Percentiles rank a stretch among this genome's conserved stretches.
phyloP scores from a whole-genome alignment of 2,113 vertebrate species.

The Murina feae region DNA sequence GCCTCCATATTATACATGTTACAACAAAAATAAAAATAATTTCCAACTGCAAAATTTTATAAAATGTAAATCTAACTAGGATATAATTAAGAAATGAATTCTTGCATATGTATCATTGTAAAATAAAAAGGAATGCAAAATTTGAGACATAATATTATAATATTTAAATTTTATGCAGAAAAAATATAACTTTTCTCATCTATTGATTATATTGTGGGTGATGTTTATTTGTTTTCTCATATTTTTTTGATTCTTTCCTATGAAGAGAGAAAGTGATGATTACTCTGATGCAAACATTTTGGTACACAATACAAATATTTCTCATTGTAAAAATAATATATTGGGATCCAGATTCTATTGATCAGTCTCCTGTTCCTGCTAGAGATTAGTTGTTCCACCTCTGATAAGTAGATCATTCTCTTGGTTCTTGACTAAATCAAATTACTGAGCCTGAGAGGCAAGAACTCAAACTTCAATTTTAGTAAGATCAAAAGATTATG shows the following conservation, averaged over 20 bases:
- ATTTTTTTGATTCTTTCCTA: neutral
- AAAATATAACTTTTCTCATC: neutral
- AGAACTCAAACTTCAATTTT: neutral
- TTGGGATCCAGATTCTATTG: neutral
- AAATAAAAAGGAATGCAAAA: neutral
- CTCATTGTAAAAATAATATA: neutral
- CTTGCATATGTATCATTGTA: neutral
- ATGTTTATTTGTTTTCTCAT: neutral
- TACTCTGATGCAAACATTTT: neutral
- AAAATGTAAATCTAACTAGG: neutral
- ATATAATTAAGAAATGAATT: neutral
- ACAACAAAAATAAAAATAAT: neutral
- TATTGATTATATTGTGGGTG: neutral
- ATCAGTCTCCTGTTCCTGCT: neutral
- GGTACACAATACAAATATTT: neutral
- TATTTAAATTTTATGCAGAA: neutral
- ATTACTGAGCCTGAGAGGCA: neutral
- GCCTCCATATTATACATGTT: neutral
- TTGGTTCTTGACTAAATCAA: neutral
- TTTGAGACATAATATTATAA: neutral
- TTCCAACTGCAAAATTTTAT: neutral
- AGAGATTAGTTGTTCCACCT: neutral
- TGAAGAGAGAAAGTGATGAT: neutral
- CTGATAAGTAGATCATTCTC: neutral
- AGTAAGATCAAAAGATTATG: neutral